Percentiles rank a stretch among this genome's conserved stretches.
phyloP scores from a whole-genome alignment of 2,113 vertebrate species.

The Peromyscus polionotus region DNA sequence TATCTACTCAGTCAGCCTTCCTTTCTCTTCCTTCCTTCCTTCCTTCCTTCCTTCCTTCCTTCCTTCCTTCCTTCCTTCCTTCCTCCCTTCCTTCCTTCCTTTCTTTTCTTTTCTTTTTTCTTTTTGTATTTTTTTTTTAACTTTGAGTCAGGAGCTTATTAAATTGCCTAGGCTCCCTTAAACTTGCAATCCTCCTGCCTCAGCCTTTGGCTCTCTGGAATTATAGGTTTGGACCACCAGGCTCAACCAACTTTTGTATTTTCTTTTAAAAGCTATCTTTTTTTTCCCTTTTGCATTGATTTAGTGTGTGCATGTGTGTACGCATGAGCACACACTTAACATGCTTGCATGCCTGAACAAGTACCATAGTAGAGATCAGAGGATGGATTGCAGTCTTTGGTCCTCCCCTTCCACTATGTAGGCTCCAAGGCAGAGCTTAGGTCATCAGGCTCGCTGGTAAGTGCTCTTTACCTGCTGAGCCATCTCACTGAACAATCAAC shows the following conservation, averaged over 20 bases:
- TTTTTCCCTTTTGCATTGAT: not conserved
- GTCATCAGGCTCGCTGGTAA: not conserved
- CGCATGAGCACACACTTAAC: too few relatives aligned
- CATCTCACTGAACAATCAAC: not conserved
- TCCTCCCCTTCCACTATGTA: not conserved
- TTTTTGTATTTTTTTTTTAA: not conserved
- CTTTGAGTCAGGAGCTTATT: not conserved
- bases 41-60: not conserved
- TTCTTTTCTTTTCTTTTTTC: not conserved
- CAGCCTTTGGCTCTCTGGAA: not conserved
- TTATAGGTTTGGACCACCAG: not conserved
- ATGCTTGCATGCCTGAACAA: not conserved
- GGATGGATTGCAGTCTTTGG: not conserved
- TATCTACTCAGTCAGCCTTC: not conserved
- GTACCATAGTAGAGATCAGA: not conserved
- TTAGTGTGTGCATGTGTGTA: not conserved
- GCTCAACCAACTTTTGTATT: not conserved
- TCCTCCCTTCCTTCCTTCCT: not conserved
- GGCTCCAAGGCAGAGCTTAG: not conserved
- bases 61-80: too few relatives aligned
- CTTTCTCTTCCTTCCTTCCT: not conserved
- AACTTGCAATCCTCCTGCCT: not conserved
- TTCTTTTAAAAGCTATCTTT: not conserved
- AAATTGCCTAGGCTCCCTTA: not conserved
- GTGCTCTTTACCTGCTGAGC: too few relatives aligned